These are phyloP conservation scores for Timema podura DNA, from an alignment of 2,888 invertebrate genomes.

Conservation along the genomic window DNA sequence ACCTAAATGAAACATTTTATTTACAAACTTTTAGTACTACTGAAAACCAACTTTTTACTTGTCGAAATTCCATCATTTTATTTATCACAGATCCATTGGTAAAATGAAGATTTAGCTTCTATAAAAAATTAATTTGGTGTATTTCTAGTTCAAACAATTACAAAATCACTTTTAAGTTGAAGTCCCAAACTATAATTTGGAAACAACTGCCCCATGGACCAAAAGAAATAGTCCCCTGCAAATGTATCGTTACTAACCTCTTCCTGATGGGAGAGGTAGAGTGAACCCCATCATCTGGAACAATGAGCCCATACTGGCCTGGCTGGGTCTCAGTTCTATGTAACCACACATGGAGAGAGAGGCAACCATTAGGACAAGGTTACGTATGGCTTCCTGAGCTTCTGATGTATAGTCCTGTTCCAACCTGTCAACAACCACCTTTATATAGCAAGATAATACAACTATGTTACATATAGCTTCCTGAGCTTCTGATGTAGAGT, in stretches of 20 bases:
- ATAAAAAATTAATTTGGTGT: no score
- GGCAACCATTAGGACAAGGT: slow-evolving; percentile 89
- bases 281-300: slow-evolving; percentile 93
- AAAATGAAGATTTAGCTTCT: no score
- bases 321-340: slow-evolving; percentile 81
- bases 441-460: no score
- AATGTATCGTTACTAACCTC: slow-evolving; percentile 49
- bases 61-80: no score
- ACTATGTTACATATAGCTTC: no score
- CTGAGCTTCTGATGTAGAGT: no score
- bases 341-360: slow-evolving; percentile 94
- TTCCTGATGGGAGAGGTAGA: slow-evolving; percentile 83
- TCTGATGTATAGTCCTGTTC: slow-evolving; percentile 79
- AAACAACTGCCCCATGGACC: neutral
- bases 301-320: slow-evolving; percentile 80
- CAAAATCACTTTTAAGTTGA: neutral
- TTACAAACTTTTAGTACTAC: no score
- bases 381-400: slow-evolving; percentile 85
- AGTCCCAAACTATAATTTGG: neutral
- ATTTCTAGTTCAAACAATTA: neutral
- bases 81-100: no score
- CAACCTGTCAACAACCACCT: slow-evolving; percentile 51
- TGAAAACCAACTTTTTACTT: no score
- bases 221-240: no score
- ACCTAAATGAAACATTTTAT: no score